Conservation (phyloP, 2,888 invertebrate genomes). For the Sussaba pulchella region DNA sequence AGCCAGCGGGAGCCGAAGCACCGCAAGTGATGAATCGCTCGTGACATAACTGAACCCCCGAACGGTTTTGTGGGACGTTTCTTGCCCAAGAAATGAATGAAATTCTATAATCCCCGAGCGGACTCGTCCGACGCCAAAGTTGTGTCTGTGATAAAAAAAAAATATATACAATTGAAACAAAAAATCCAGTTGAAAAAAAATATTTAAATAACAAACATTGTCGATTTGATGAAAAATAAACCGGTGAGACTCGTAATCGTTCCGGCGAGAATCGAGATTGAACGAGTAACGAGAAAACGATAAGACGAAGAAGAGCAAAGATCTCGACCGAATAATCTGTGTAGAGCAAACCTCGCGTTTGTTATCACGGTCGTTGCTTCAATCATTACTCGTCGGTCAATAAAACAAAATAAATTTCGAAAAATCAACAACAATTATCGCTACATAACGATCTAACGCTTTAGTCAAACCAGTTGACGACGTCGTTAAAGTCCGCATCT, state of each 20-base stretch:
- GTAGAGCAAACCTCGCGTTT: too few species aligned
- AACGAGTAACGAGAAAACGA: too few species aligned
- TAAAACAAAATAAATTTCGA: too few species aligned
- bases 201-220: not conserved
- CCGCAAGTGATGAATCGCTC: slow-evolving; percentile 25
- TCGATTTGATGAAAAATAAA: too few species aligned
- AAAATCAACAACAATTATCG: too few species aligned
- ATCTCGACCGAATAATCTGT: not conserved
- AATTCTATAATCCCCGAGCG: slow-evolving; percentile 7
- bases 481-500: too few species aligned
- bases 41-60: slow-evolving; percentile 18
- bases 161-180: not conserved
- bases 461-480: too few species aligned
- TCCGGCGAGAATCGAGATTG: not conserved
- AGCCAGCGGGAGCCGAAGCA: slow-evolving; percentile 22
- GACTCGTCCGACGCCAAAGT: not conserved
- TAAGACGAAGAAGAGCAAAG: too few species aligned
- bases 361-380: too few species aligned
- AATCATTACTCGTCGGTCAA: too few species aligned
- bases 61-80: not conserved
- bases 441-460: too few species aligned
- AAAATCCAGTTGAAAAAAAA: not conserved
- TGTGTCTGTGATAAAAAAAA: not conserved
- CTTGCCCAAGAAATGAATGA: slow-evolving; percentile 40
- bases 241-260: not conserved